Percentiles rank a stretch among this genome's conserved stretches.
These are phyloP conservation scores for Oryctolagus cuniculus DNA, from an alignment of 2,113 vertebrate species.

Conservation along the genomic window DNA sequence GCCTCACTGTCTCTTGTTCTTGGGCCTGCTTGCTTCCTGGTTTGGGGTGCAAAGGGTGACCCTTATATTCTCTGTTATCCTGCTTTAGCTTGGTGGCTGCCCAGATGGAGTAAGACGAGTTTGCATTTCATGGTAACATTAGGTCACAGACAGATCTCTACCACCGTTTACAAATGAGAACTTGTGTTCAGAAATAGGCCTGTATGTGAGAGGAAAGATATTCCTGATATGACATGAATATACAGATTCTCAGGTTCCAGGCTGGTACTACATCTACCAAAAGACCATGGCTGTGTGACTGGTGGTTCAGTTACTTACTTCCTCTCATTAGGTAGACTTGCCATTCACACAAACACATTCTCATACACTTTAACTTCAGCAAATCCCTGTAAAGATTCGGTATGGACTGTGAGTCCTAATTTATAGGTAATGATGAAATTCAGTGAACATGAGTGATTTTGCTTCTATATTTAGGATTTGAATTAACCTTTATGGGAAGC, in stretches of 20 bases:
- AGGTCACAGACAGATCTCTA: neutral
- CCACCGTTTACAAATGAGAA: neutral
- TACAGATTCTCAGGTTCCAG: neutral
- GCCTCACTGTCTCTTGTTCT: neutral
- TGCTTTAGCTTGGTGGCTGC: neutral
- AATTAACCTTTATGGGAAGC: neutral
- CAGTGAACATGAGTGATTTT: neutral
- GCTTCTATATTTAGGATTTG: neutral
- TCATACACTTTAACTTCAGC: neutral
- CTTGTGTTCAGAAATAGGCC: neutral
- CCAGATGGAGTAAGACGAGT: neutral
- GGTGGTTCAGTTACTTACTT: neutral
- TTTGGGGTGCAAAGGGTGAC: neutral
- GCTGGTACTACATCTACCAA: neutral
- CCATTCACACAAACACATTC: neutral
- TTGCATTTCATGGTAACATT: neutral
- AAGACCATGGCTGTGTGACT: neutral
- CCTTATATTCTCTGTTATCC: neutral
- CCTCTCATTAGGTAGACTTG: neutral
- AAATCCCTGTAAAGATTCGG: neutral
- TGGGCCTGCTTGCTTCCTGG: neutral
- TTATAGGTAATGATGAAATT: neutral
- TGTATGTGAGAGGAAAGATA: neutral
- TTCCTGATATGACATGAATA: neutral
- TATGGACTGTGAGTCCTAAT: neutral